phyloP scores from a whole-genome alignment of 37 sponge, comb jelly and placozoan genomes.

The Ephydatia muelleri region DNA sequence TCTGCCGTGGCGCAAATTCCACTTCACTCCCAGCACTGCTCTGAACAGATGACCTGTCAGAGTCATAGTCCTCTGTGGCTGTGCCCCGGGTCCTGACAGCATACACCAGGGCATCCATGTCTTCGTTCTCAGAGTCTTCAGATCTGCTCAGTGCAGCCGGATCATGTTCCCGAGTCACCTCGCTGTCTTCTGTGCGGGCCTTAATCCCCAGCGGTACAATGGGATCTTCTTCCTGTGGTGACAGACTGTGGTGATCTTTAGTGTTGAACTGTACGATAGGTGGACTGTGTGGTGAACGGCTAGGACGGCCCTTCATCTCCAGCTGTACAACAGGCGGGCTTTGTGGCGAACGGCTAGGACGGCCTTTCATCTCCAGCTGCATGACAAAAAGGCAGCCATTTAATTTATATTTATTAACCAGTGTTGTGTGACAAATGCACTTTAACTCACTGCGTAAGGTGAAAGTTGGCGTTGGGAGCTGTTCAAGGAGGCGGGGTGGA shows the following conservation, averaged over 20 bases:
- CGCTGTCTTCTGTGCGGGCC: background rate
- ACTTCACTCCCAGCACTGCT: conserved; percentile 13
- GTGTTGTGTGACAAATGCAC: background rate
- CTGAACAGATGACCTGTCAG: background rate
- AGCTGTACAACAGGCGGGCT: background rate
- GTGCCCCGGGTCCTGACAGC: conserved; percentile 66
- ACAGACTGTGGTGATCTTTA: background rate
- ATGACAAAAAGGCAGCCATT: background rate
- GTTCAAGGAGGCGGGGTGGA: conserved; percentile 19
- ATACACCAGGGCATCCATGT: conserved; percentile 76
- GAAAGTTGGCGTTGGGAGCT: conserved; percentile 14
- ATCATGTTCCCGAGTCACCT: background rate
- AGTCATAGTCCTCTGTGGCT: conserved; percentile 21
- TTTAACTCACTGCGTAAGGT: background rate
- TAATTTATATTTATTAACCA: no score
- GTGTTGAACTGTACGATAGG: background rate
- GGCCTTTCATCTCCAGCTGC: background rate
- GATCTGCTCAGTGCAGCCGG: background rate
- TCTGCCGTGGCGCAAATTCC: background rate
- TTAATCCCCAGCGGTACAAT: conserved; percentile 20
- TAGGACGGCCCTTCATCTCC: background rate
- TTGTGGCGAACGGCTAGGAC: background rate
- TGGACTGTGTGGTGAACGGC: background rate
- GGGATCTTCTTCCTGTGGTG: background rate
- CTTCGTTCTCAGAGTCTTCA: conserved; percentile 52